Percentiles rank a stretch among this genome's conserved stretches.
Conservation (phyloP, 2,888 invertebrate species). For the Disparrhopalites patrizii region DNA sequence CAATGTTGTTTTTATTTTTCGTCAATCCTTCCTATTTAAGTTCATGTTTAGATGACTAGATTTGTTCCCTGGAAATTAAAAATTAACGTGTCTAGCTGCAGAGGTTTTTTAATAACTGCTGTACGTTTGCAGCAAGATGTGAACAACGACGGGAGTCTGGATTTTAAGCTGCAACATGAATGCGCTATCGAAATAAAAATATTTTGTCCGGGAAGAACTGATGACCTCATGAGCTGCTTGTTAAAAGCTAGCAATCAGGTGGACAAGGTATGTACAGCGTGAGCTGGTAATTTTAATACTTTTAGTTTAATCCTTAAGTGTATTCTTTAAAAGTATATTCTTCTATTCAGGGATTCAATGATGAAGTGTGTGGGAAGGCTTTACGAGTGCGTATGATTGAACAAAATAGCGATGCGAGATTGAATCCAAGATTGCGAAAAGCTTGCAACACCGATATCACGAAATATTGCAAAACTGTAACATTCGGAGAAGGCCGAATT, state of each 20-base stretch:
- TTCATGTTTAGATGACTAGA: no score
- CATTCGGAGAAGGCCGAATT: constrained; percentile 42
- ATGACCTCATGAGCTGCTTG: constrained; percentile 36
- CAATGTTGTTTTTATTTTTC: no score
- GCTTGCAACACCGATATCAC: constrained; percentile 78
- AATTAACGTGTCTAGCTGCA: no score
- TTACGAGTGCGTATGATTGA: constrained; percentile 85
- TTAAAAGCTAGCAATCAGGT: constrained; percentile 33
- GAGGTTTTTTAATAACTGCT: no score
- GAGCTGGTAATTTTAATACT: background rate
- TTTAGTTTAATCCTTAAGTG: no score
- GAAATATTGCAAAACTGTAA: constrained; percentile 62
- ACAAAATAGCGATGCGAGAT: constrained; percentile 60
- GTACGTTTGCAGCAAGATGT: no score
- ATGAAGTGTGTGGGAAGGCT: constrained; percentile 74
- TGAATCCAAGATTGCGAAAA: constrained; percentile 59
- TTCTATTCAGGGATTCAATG: constrained; percentile 57
- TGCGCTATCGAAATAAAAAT: constrained; percentile 82
- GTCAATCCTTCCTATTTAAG: no score
- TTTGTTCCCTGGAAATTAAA: no score
- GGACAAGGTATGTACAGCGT: constrained; percentile 33
- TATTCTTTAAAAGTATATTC: constrained; percentile 8
- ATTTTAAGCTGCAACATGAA: constrained; percentile 75
- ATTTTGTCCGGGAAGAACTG: constrained; percentile 61
- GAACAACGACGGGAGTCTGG: constrained; percentile 70